phyloP scores from a whole-genome alignment of 2,797 vertebrate genomes.

The Avahi laniger region DNA sequence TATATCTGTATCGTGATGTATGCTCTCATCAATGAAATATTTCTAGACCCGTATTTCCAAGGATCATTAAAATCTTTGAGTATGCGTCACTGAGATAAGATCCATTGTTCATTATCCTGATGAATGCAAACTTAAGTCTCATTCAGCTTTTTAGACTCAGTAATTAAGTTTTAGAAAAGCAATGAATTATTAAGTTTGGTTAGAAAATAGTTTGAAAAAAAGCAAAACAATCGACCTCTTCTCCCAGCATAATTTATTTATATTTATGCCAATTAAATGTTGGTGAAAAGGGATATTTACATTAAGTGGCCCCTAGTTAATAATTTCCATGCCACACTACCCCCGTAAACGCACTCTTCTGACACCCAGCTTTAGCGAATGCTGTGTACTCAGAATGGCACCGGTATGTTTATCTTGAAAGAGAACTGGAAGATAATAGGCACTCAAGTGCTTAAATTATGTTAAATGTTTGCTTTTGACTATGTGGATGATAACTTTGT shows the following conservation, averaged over 20 bases:
- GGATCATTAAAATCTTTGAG: constrained; percentile 6
- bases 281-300: neutral
- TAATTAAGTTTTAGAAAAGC: constrained; percentile 57
- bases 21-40: neutral
- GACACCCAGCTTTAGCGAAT: neutral
- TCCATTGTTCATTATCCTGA: constrained; percentile 5
- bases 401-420: neutral
- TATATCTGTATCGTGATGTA: neutral
- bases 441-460: neutral
- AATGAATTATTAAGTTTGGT: constrained; percentile 45
- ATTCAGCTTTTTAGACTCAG: neutral
- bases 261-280: constrained; percentile 27
- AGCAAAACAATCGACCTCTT: neutral
- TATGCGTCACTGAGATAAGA: neutral
- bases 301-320: neutral
- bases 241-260: neutral
- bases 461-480: constrained; percentile 40
- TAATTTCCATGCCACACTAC: neutral
- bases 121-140: constrained; percentile 30
- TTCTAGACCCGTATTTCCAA: constrained; percentile 10
- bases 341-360: neutral
- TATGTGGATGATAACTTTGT: neutral
- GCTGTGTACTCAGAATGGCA: neutral
- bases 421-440: neutral
- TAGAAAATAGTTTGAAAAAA: constrained; percentile 23